Evolutionary conservation across 2,113 vertebrate species (phyloP), one percentile per base, ranked within the genome.

Genomic region (Apeltes quadracus): DNA sequence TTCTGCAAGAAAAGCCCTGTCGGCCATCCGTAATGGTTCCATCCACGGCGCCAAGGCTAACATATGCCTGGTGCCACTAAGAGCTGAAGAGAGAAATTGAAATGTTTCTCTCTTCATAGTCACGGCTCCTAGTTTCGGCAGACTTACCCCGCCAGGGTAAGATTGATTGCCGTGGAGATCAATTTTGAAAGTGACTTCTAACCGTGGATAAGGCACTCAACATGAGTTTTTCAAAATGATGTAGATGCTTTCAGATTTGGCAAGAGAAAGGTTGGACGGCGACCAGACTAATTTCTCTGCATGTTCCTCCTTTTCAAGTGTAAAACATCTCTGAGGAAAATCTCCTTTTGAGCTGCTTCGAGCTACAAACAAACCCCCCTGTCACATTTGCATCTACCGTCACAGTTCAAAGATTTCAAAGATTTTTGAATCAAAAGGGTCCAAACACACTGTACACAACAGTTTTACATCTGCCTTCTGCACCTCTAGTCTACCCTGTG

Each of bases 131-230:
- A 50, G 81, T 75, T 89, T 80, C 41, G 71, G 86, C 81, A 83
- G 85, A 86, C 81, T 81, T 38, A 34, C 56, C 36, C 81, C 87
- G 81, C 83, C 84, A 88, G 76, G 57, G 64, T 74, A 88, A 90
- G 89, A 92, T 87, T 91, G 89, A 92, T 90, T 90, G 86, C 83
- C 77, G 70, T 22, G 23, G 71, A 91, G 82, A 92, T 89, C 46
- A 72, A 87, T 77, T 85, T 82, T 88, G 84, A 92, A 89, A 91
- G 79, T 85, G 56, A 36, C 78, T 86, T 89, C 83, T 88, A 73
- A 76, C 74, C 39, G 29, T 82, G 89, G 80, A 78, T 86, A 83
- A 85, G 78, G 70, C 68, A 75, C 72, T 89, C 82, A 71, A 81
- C 84, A 90, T 92, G 88, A 90, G 70, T 83, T 90, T 39, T 86